Conservation (phyloP, 2,113 vertebrate genomes). For the Cynoglossus semilaevis region DNA sequence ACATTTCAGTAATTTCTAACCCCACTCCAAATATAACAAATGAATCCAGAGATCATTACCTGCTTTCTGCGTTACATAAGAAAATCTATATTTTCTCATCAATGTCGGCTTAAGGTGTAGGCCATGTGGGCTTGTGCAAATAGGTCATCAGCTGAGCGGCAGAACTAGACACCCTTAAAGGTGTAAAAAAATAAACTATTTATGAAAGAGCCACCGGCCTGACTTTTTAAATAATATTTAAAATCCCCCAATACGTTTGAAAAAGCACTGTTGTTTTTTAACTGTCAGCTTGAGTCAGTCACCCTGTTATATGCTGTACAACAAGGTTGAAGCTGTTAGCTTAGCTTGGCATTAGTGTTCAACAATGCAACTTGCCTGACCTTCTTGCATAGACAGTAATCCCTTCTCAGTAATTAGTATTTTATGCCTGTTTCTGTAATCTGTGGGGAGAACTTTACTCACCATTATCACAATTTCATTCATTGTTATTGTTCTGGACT, state of each 20-base stretch:
- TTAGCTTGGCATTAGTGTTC: conserved; percentile 2
- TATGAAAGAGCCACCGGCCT: too few species aligned
- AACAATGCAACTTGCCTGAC: background rate
- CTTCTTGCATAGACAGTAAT: background rate
- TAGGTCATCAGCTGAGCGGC: too few species aligned
- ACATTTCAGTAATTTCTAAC: background rate
- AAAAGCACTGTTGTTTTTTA: too few species aligned
- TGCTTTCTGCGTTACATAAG: background rate
- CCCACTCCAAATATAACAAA: conserved; percentile 23
- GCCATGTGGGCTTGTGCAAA: too few species aligned
- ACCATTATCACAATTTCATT: background rate
- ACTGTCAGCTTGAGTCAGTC: too few species aligned
- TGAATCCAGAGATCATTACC: conserved; percentile 3
- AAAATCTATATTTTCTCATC: background rate
- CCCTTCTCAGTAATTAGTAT: background rate
- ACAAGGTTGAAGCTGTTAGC: too few species aligned
- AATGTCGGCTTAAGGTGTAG: too few species aligned
- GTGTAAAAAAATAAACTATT: too few species aligned
- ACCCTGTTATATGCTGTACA: too few species aligned
- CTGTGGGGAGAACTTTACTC: background rate
- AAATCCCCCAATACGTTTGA: too few species aligned
- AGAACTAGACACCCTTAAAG: too few species aligned
- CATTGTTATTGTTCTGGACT: background rate
- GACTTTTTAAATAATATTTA: too few species aligned
- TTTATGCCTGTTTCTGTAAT: background rate